Base-by-base conservation (phyloP, 2,888 invertebrate genomes). In the Dexiosoma caninum region DNA sequence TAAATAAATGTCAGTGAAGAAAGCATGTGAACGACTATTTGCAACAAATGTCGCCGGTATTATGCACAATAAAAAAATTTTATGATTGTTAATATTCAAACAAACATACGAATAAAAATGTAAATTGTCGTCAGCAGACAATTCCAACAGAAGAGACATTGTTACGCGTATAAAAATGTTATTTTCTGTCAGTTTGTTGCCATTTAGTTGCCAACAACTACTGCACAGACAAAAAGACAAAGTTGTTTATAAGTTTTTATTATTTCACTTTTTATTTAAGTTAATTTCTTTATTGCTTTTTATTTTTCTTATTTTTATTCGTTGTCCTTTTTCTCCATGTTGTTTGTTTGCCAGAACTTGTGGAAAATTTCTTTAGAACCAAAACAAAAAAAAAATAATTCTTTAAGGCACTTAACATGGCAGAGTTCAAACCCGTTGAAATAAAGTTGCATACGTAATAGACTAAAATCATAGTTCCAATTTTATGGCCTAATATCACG, bases 181-280 rank as follows among this genome's bases (percentile, higher is more conserved):
- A 51, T 66, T 66, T 71, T 51, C 71, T 37, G 42, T 62, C 30
- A 67, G 67, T 78, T 44, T 69, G 62, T 78, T 49, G 46, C 19
- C 59, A 51, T 67, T 75, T 66, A 49, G 67, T 74, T 57, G 46
- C 23, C 62, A 69, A 64, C 40, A 69, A 69, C 37, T 69, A 67
- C 32, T 57, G 16, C 49, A 37, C 49, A 46, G 23, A n/a, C n/a
- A n/a, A n/a, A n/a, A 40, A 59, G 12, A 51, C 44, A 44, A 72
- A 78, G 59, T 71, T 66, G 51, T 71, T 71, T 71, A 64, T 53
- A 71, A 78, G 71, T 78, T 67, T 67, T 67, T 42, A 32, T 75
- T 67, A 19, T 67, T 59, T 60, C 49, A 67, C 40, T 59, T 75
- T 14, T 44, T 72, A 59, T 67, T 67, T 59, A 51, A 67, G 49